Base-by-base conservation (phyloP, 2,113 vertebrate species). In the Hypomesus transpacificus region DNA sequence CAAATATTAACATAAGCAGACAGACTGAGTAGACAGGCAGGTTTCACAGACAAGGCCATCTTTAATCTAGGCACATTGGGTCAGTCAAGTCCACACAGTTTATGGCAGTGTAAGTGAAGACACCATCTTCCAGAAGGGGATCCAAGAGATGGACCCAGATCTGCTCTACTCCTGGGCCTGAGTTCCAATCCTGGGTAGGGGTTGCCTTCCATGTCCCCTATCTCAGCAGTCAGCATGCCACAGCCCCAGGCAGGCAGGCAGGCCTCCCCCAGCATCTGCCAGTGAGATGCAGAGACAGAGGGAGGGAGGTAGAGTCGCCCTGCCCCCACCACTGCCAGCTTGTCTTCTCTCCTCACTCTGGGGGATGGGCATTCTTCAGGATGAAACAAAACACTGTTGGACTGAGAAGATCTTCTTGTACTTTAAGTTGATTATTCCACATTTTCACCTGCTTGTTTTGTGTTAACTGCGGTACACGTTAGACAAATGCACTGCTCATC, bases 201-300 rank as follows among this genome's bases (percentile, higher is more conserved):
- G 9, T 9, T 46, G 39, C 39, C 39, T 46, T 5, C 39, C 39
- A 46, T 46, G 39, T 46, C 39, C 9, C 9, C 54, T 16, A 18
- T 56, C 54, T 56, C 54, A 17, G 16, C 16, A 20, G 54, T 70
- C 70, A 61, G 69, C 58, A 28, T 70, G 80, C 75, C 60, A 71
- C 82, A 80, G 84, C 84, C 86, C 67, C 39, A 46, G 39, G 39
- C 39, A 46, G 39, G 39, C 53, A 7, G 11, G 17, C 82, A 52
- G 85, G 89, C 80, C 75, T 83, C 82, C 31, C 73, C 3, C 71
- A 86, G 86, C 90, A 90, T 89, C 88, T 90, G 89, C 89, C 84
- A 79, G 66, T 64, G 50, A 39, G 51, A n/a, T 60, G 24, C 24
- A 4, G 58, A 63, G 17, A 22, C 17, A 52, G 83, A 81, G 69